Base-by-base conservation (phyloP, 2,888 invertebrate species). In the Drosophila vallismaia region DNA sequence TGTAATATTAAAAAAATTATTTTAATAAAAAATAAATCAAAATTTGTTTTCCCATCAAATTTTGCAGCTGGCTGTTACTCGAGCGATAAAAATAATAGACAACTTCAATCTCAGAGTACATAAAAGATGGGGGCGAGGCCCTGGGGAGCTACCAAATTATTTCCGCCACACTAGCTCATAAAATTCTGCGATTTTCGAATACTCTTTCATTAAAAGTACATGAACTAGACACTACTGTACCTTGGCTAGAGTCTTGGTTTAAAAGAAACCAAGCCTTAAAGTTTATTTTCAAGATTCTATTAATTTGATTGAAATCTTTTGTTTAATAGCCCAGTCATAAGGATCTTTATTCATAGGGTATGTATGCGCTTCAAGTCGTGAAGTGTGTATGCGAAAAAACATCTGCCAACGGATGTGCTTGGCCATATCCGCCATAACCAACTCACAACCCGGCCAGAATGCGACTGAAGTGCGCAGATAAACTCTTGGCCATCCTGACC, bases 121-220 rank as follows among this genome's bases (percentile, higher is more conserved):
- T 54, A 56, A 70, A 68, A 38, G 19, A 2, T 19, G 19, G 19
- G 19, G 19, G 19, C 19, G 19, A 19, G 26, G 50, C 33, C 12
- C 3, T 29, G 28, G 28, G 24, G 55, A 60, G 74, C 70, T 74
- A 68, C 70, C 88, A 74, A 88, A 84, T 84, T 87, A 84, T 84
- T 84, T 84, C 84, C 84, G 88, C 84, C 76, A 84, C 84, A 83
- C 88, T 84, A 80, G 84, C 74, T 80, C 68, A 80, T 74, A 75
- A 70, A 55, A 19, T 0, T 2, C 14, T 4, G 24, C 38, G 8
- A 24, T 24, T 7, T 28, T 3, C 0, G 0, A 7, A 50, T 33
- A 12, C 64, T 8, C 62, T 19, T 19, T 19, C 19, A 19, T 19
- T 19, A 19, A 19, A 19, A 19, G 19, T 19, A 19, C 19, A 19